These are phyloP conservation scores for Halocaridina rubra DNA, from an alignment of 2,888 invertebrate genomes.

Conservation along the genomic window DNA sequence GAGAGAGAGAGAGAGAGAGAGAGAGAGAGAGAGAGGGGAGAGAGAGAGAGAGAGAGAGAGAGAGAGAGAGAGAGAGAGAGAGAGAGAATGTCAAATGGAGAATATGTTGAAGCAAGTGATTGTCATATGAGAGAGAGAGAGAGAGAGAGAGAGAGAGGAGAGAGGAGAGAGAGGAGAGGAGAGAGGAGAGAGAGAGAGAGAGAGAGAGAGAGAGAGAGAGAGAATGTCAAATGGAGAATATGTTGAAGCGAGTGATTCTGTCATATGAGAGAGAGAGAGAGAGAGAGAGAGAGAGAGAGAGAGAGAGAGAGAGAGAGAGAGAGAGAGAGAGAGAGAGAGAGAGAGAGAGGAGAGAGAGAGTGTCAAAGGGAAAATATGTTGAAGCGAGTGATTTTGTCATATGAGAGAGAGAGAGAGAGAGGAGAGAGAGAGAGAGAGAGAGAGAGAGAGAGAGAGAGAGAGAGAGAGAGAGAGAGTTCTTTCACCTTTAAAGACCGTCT, in stretches of 20 bases:
- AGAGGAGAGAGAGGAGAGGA: neutral
- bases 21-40: neutral
- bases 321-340: constrained; percentile 23
- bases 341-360: constrained; percentile 53
- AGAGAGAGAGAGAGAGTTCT: neutral
- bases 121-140: neutral
- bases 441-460: neutral
- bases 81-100: neutral
- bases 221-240: too few relatives aligned
- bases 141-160: neutral
- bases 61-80: constrained; percentile 22
- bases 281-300: constrained; percentile 3
- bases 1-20: neutral
- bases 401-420: neutral
- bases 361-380: constrained; percentile 40
- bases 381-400: constrained; percentile 39
- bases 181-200: neutral
- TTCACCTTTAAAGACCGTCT: neutral
- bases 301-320: neutral
- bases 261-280: neutral
- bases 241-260: too few relatives aligned
- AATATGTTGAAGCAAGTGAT: neutral
- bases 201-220: neutral
- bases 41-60: constrained; percentile 24
- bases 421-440: too few relatives aligned